Conservation (phyloP, 2,888 invertebrate genomes). For the Oscheius sp. region DNA sequence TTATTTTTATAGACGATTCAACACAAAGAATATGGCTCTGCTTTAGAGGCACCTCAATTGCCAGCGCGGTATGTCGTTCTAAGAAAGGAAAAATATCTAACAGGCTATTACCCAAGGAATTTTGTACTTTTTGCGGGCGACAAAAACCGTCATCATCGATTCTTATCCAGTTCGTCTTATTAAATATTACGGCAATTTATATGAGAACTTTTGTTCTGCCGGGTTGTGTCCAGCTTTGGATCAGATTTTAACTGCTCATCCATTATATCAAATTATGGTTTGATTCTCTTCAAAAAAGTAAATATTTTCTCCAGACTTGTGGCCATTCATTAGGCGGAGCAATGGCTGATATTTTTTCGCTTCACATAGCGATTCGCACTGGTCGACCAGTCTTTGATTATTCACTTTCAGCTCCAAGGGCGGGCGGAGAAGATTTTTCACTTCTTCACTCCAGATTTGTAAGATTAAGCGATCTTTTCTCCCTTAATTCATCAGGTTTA, state of each 20-base stretch:
- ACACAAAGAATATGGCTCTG: slow-evolving; percentile 14
- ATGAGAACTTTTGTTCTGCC: slow-evolving; percentile 31
- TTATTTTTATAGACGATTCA: slow-evolving; percentile 13
- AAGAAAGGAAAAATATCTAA: not conserved
- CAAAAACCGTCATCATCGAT: slow-evolving; percentile 35
- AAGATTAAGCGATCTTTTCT: not conserved
- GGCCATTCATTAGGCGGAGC: slow-evolving; percentile 50
- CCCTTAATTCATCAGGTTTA: slow-evolving; percentile 26
- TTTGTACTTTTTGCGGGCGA: slow-evolving; percentile 28
- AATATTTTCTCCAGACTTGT: slow-evolving; percentile 12
- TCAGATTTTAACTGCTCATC: slow-evolving; percentile 19
- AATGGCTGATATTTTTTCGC: slow-evolving; percentile 37
- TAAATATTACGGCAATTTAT: slow-evolving; percentile 32
- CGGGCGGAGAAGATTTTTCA: slow-evolving; percentile 44
- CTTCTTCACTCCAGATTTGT: slow-evolving; percentile 23
- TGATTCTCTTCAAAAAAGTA: not conserved
- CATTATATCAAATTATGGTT: slow-evolving; percentile 33
- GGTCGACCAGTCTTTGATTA: slow-evolving; percentile 30
- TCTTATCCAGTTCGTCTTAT: slow-evolving; percentile 28
- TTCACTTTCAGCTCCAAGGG: slow-evolving; percentile 36
- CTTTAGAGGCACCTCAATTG: slow-evolving; percentile 11
- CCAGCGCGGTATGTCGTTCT: not conserved
- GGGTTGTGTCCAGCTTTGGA: slow-evolving; percentile 33
- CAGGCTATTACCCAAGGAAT: slow-evolving; percentile 33
- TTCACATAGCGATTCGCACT: slow-evolving; percentile 39